Evolutionary conservation across 2,888 invertebrate genomes (phyloP).

Genomic region (Camptogramma bilineatum): DNA sequence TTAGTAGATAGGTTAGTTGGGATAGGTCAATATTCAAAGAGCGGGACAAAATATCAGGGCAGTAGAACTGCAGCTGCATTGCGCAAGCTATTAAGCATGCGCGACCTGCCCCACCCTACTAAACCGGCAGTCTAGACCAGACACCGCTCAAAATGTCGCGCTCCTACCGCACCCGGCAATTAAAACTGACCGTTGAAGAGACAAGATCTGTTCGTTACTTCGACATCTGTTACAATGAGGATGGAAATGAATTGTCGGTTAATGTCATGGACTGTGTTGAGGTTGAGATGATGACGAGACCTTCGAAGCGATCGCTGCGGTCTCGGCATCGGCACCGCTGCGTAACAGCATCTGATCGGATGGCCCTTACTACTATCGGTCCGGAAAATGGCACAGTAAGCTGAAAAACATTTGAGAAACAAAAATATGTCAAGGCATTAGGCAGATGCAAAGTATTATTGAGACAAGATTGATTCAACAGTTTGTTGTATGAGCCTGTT

Average conservation of each 20-base stretch:
- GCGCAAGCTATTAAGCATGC: conserved; percentile 22
- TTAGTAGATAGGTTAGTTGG: not conserved
- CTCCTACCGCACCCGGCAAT: not conserved
- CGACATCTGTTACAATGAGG: conserved; percentile 13
- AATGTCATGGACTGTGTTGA: conserved; percentile 14
- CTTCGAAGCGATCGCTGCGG: not conserved
- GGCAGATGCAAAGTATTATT: not conserved
- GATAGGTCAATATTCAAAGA: not conserved
- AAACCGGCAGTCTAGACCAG: not conserved
- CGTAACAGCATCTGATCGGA: conserved; percentile 13
- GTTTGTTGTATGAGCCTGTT: not conserved
- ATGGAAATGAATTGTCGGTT: conserved; percentile 6
- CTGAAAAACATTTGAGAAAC: not conserved
- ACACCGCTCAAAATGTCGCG: conserved; percentile 11
- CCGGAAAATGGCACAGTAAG: conserved; percentile 18
- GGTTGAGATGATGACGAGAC: conserved; percentile 6
- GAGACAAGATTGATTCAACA: not conserved
- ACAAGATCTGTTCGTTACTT: conserved; percentile 11
- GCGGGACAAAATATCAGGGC: not conserved
- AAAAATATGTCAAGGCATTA: not conserved
- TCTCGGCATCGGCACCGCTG: conserved; percentile 18
- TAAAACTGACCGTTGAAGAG: not conserved
- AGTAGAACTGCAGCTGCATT: conserved; percentile 22
- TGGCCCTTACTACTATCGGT: conserved; percentile 8
- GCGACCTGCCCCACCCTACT: conserved; percentile 18